These are phyloP conservation scores for Neosilurus mollespiculum DNA, from an alignment of 2,797 vertebrate genomes.

Conservation along the genomic window DNA sequence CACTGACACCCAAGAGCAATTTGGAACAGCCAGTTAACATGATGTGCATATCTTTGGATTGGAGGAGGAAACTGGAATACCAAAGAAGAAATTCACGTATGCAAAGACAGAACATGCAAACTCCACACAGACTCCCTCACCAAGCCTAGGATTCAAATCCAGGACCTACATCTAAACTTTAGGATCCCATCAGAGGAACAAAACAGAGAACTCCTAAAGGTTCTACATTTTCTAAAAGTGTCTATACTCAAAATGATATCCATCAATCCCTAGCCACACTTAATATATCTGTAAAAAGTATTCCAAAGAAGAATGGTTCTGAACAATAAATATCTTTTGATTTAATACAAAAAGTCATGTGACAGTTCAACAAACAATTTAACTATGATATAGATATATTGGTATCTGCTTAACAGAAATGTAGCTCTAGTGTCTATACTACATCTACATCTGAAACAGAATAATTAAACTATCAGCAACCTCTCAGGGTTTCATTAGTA, in stretches of 20 bases:
- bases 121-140: no score
- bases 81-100: no score
- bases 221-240: neutral
- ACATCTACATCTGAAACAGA: neutral
- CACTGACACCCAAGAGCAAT: no score
- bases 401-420: neutral
- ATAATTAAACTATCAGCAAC: neutral
- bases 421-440: neutral
- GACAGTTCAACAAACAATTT: neutral
- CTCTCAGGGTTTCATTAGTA: neutral
- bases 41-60: no score
- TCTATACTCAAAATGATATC: neutral
- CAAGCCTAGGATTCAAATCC: no score
- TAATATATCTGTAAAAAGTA: neutral
- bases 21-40: no score
- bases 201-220: neutral
- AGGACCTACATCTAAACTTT: neutral
- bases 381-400: neutral
- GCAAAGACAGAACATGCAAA: no score
- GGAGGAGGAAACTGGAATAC: no score
- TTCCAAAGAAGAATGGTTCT: neutral
- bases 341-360: neutral
- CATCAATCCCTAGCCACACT: neutral
- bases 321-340: neutral
- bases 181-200: neutral